Percentiles rank a stretch among this genome's conserved stretches.
Conservation (phyloP, 2,888 invertebrate species). For the Ectobius pallidus region DNA sequence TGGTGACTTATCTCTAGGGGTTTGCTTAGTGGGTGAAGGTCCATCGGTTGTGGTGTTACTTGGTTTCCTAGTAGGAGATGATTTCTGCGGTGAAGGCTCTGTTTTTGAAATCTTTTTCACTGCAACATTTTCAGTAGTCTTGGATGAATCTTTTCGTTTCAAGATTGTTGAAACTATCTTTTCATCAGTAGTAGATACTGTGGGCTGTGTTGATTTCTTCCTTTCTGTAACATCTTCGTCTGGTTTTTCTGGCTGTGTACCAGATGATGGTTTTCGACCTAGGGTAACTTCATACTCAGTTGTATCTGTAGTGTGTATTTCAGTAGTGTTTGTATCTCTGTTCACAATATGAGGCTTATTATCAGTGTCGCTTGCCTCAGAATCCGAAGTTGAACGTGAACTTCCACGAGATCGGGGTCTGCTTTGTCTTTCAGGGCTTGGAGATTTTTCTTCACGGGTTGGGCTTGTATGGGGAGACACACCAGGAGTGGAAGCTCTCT, state of each 20-base stretch:
- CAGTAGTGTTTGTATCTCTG: not conserved
- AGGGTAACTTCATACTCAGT: not conserved
- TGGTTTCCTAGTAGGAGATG: not conserved
- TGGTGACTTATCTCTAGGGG: constrained; percentile 48
- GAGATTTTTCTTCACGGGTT: constrained; percentile 50
- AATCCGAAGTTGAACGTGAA: constrained; percentile 38
- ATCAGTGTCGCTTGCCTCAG: constrained; percentile 34
- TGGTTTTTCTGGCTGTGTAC: not conserved
- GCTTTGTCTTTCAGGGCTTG: constrained; percentile 38
- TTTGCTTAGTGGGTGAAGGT: not conserved
- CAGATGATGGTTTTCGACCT: not conserved
- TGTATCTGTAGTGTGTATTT: too few relatives aligned
- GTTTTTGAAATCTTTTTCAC: not conserved
- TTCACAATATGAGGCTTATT: not conserved
- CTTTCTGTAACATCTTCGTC: not conserved
- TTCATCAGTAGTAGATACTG: not conserved
- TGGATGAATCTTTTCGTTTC: not conserved
- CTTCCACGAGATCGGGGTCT: constrained; percentile 41
- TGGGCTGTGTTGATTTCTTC: not conserved
- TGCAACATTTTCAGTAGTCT: not conserved
- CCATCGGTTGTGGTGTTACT: not conserved
- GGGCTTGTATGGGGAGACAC: constrained; percentile 62
- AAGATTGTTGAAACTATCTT: not conserved
- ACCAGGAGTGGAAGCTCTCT: constrained; percentile 50
- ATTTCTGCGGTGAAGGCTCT: not conserved